Conservation (phyloP, 1,140 invertebrate genomes). For the Ganaspis sp. region DNA sequence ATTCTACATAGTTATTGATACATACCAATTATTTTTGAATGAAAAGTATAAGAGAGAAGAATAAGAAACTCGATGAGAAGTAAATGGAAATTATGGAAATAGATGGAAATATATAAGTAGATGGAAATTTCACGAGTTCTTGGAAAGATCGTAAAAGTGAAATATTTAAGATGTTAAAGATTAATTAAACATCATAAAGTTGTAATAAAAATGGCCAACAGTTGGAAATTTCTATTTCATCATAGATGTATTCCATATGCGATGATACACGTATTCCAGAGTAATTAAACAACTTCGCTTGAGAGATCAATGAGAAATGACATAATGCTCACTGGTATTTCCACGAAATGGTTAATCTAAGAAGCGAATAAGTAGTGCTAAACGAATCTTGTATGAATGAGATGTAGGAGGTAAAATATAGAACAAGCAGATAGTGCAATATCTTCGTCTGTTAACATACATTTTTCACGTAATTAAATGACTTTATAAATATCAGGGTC, state of each 20-base stretch:
- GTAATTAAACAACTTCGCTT: not conserved
- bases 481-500: constrained; percentile 19
- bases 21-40: too few relatives aligned
- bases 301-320: constrained; percentile 9
- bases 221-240: not conserved
- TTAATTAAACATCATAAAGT: constrained; percentile 8
- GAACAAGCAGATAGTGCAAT: constrained; percentile 4
- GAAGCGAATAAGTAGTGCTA: not conserved
- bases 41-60: too few relatives aligned
- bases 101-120: too few relatives aligned
- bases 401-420: constrained; percentile 24
- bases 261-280: not conserved
- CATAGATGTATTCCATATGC: not conserved
- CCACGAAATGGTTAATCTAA: constrained; percentile 17
- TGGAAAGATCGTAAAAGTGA: not conserved
- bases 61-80: too few relatives aligned
- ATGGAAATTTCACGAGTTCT: not conserved
- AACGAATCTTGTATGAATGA: constrained; percentile 13
- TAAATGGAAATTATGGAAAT: too few relatives aligned
- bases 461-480: constrained; percentile 3
- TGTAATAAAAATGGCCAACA: not conserved
- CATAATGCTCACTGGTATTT: not conserved
- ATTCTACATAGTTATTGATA: too few relatives aligned
- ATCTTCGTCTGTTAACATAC: not conserved
- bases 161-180: not conserved